These are phyloP conservation scores for Semotilus atromaculatus DNA, from an alignment of 2,797 vertebrate species.

Conservation along the genomic window DNA sequence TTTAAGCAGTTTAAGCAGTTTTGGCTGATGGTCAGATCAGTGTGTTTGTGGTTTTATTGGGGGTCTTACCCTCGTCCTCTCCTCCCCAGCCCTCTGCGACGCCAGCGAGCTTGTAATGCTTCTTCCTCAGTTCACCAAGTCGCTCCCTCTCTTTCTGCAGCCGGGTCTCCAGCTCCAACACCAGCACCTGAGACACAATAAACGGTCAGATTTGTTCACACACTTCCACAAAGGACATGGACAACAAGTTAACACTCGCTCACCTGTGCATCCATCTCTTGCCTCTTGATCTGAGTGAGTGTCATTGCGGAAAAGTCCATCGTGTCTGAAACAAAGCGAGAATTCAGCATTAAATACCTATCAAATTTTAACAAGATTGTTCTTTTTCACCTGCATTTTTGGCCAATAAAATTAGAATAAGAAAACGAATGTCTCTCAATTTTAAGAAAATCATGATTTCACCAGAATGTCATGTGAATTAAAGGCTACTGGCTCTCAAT, in stretches of 20 bases:
- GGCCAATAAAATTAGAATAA: not conserved
- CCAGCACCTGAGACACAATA: conserved; percentile 83
- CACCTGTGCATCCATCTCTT: conserved; percentile 96
- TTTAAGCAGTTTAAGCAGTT: not conserved
- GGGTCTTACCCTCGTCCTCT: conserved; percentile 72
- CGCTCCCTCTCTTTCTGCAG: conserved; percentile 94
- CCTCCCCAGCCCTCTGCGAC: conserved; percentile 95
- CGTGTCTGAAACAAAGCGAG: conserved; percentile 78
- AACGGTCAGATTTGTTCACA: conserved; percentile 9
- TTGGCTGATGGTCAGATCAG: not conserved
- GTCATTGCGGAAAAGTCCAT: conserved; percentile 99
- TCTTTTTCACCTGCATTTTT: not conserved
- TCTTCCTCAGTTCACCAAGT: conserved; percentile 94
- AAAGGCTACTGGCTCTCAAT: not conserved
- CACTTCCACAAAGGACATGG: not conserved
- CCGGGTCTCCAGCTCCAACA: conserved; percentile 92
- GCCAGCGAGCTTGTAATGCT: conserved; percentile 94
- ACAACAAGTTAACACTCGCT: conserved; percentile 7
- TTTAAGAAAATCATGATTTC: not conserved
- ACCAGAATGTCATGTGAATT: not conserved
- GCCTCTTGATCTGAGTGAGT: conserved; percentile 95
- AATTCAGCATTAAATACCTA: not conserved
- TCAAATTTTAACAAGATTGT: not conserved
- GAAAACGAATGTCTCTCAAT: not conserved
- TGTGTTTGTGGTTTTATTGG: not conserved